A percentile compares a stretch with the other conserved stretches of the same genome.
Conservation (phyloP, 1,140 invertebrate genomes). For the Brachystomella parvula region DNA sequence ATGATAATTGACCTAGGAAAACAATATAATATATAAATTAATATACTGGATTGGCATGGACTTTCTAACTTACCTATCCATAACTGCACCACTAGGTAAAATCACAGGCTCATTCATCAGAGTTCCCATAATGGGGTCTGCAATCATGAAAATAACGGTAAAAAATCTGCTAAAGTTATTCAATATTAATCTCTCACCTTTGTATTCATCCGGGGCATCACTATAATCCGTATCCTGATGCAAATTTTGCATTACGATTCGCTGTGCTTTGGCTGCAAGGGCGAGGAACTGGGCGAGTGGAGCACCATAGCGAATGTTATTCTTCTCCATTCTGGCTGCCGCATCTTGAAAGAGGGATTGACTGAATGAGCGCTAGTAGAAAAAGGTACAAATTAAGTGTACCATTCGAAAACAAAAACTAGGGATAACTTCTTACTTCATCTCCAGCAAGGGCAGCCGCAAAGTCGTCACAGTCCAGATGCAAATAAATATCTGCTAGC, state of each 20-base stretch:
- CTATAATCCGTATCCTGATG: constrained; percentile 82
- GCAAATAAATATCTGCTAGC: constrained; percentile 92
- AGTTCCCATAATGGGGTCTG: constrained; percentile 96
- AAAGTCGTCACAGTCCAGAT: constrained; percentile 86
- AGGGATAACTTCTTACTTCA: constrained; percentile 53
- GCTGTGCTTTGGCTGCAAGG: constrained; percentile 69
- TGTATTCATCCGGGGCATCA: constrained; percentile 94
- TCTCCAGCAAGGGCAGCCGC: constrained; percentile 79
- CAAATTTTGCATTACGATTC: constrained; percentile 72
- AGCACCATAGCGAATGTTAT: constrained; percentile 69
- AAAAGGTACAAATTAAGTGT: constrained; percentile 13
- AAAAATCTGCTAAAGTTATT: neutral
- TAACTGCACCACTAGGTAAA: constrained; percentile 86
- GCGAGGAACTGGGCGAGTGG: constrained; percentile 74
- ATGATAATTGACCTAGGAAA: constrained; percentile 85
- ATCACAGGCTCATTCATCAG: constrained; percentile 93
- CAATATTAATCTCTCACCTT: constrained; percentile 47
- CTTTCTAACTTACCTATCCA: too few species aligned
- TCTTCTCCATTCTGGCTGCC: constrained; percentile 65
- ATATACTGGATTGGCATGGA: too few species aligned
- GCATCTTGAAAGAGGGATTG: constrained; percentile 88
- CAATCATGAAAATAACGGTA: constrained; percentile 37
- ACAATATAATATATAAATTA: too few species aligned
- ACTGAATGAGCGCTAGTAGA: constrained; percentile 73
- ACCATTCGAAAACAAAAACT: neutral